These are phyloP conservation scores for Deroptyus accipitrinus DNA, from an alignment of 2,113 vertebrate genomes.

Conservation along the genomic window DNA sequence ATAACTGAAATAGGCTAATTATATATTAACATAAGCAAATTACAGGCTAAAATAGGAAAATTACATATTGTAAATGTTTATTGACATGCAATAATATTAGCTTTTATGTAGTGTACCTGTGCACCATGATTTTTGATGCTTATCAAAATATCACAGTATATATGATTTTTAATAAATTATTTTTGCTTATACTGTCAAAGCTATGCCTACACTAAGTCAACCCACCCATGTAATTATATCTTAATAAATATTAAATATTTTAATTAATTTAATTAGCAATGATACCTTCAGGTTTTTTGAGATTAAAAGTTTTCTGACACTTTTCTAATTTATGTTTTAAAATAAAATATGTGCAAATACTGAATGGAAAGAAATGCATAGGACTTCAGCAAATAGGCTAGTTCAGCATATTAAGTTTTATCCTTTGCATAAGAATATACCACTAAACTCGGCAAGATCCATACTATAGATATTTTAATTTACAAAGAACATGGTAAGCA, in stretches of 20 bases:
- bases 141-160: not conserved
- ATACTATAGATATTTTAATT: not conserved
- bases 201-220: not conserved
- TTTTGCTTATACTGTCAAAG: not conserved
- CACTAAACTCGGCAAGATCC: not conserved
- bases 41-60: not conserved
- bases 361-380: fast-evolving
- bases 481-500: not conserved
- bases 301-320: not conserved
- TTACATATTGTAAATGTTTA: not conserved
- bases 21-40: not conserved
- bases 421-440: not conserved
- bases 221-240: not conserved
- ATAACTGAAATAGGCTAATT: not conserved
- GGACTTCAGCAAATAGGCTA: not conserved
- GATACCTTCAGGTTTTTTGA: not conserved
- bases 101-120: not conserved
- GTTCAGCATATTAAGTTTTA: not conserved
- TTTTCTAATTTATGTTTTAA: not conserved
- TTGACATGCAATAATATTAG: not conserved
- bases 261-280: not conserved
- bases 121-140: not conserved
- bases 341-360: not conserved
- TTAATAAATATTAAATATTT: not conserved
- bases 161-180: not conserved